These are phyloP conservation scores for Gymnorhina tibicen DNA, from an alignment of 2,113 vertebrate species.

Conservation along the genomic window DNA sequence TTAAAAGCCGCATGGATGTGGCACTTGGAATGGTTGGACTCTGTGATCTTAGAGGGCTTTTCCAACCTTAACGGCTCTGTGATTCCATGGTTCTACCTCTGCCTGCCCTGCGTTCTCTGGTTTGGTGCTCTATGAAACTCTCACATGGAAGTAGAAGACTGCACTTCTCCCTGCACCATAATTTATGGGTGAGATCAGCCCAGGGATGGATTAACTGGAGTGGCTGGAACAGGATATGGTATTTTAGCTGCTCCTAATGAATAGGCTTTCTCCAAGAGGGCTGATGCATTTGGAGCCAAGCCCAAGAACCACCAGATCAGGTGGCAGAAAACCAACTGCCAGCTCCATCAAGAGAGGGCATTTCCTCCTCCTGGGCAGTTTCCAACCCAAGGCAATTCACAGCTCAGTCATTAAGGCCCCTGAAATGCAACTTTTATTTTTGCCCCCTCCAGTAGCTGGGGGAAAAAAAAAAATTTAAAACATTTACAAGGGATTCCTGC, in stretches of 20 bases:
- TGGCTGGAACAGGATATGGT: neutral
- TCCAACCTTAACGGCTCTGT: neutral
- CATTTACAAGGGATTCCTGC: neutral
- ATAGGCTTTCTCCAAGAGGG: conserved; percentile 14
- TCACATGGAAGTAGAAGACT: neutral
- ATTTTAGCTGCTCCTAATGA: conserved; percentile 38
- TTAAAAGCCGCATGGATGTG: neutral
- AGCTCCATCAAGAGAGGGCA: neutral
- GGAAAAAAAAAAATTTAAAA: fast-evolving
- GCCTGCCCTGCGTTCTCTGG: neutral
- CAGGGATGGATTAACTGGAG: conserved; percentile 9
- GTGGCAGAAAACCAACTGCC: conserved; percentile 3
- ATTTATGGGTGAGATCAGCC: neutral
- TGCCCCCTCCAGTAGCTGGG: neutral
- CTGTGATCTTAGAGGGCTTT: neutral
- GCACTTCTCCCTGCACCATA: neutral
- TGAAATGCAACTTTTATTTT: neutral
- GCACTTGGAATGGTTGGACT: neutral
- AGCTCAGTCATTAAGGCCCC: neutral
- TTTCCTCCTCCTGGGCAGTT: neutral
- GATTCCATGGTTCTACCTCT: neutral
- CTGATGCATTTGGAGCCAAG: neutral
- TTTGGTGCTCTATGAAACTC: neutral
- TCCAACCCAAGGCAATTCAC: neutral
- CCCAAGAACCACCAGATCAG: neutral